These are phyloP conservation scores for Drosophila nikananu DNA, from an alignment of 1,140 invertebrate species.

Conservation along the genomic window DNA sequence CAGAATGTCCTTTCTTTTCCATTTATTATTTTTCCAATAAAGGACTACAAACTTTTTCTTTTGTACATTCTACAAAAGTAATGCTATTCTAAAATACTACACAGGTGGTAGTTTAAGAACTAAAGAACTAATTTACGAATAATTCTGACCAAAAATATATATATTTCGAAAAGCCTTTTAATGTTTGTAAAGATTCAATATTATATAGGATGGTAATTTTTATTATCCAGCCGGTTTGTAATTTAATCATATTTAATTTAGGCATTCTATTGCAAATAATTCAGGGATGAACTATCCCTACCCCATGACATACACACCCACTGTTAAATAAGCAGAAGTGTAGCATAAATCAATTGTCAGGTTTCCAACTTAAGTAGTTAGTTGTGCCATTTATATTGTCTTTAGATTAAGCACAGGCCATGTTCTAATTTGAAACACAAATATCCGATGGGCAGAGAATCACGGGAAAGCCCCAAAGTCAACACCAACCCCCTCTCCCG, in stretches of 20 bases:
- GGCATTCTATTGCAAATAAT: neutral
- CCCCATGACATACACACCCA: neutral
- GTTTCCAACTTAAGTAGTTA: slow-evolving; percentile 10
- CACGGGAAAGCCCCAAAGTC: slow-evolving; percentile 11
- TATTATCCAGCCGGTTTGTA: too few relatives aligned
- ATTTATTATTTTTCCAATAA: neutral
- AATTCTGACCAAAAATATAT: too few relatives aligned
- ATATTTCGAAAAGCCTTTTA: too few relatives aligned
- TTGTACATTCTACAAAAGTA: too few relatives aligned
- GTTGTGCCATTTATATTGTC: slow-evolving; percentile 53
- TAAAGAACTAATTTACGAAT: too few relatives aligned
- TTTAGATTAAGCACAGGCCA: slow-evolving; percentile 49
- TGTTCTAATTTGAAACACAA: slow-evolving; percentile 67
- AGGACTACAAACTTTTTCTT: neutral
- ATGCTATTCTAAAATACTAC: too few relatives aligned
- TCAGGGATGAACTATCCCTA: neutral
- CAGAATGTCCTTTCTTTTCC: too few relatives aligned
- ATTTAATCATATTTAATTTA: neutral
- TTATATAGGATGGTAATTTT: too few relatives aligned
- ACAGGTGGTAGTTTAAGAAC: too few relatives aligned
- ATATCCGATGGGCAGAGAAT: slow-evolving; percentile 45
- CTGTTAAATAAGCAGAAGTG: slow-evolving; percentile 8
- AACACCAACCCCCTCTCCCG: slow-evolving; percentile 1
- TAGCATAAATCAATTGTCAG: slow-evolving; percentile 12
- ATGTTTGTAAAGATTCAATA: too few relatives aligned